phyloP scores from a whole-genome alignment of 2,888 invertebrate genomes.

The Cephus runcator region DNA sequence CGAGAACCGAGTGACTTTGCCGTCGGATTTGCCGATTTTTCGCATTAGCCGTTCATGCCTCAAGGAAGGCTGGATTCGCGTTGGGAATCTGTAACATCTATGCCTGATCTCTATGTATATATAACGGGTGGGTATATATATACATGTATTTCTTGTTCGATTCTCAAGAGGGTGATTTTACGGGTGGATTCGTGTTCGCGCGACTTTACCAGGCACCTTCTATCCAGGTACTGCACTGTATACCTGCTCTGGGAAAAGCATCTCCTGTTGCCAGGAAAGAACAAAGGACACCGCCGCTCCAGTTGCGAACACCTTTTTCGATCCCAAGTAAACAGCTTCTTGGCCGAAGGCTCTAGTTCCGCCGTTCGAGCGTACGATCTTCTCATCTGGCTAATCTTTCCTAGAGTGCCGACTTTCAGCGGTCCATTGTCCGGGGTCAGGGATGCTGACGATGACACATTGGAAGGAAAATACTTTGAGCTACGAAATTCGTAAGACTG shows the following conservation, averaged over 20 bases:
- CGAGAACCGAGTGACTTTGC: not conserved
- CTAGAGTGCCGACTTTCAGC: not conserved
- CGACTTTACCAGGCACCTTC: conserved; percentile 27
- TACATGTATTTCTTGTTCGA: not conserved
- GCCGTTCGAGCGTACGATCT: conserved; percentile 34
- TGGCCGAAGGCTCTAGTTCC: conserved; percentile 36
- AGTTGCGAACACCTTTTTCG: conserved; percentile 48
- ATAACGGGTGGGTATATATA: not conserved
- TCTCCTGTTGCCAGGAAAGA: conserved; percentile 32
- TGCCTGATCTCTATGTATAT: not conserved
- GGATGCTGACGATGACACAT: not conserved
- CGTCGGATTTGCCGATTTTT: not conserved
- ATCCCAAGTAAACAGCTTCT: conserved; percentile 48
- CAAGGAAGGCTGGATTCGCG: not conserved
- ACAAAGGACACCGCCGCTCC: conserved; percentile 49
- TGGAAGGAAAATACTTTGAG: not conserved
- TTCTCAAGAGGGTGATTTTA: conserved; percentile 38
- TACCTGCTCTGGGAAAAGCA: conserved; percentile 32
- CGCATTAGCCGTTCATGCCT: not conserved
- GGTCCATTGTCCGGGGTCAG: not conserved
- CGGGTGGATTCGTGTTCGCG: conserved; percentile 43
- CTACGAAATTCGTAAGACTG: not conserved
- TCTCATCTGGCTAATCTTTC: conserved; percentile 36
- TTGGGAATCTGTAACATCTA: not conserved
- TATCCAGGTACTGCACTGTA: conserved; percentile 21